These are phyloP conservation scores for Trachelus tabidus DNA, from an alignment of 2,888 invertebrate genomes.

Conservation along the genomic window DNA sequence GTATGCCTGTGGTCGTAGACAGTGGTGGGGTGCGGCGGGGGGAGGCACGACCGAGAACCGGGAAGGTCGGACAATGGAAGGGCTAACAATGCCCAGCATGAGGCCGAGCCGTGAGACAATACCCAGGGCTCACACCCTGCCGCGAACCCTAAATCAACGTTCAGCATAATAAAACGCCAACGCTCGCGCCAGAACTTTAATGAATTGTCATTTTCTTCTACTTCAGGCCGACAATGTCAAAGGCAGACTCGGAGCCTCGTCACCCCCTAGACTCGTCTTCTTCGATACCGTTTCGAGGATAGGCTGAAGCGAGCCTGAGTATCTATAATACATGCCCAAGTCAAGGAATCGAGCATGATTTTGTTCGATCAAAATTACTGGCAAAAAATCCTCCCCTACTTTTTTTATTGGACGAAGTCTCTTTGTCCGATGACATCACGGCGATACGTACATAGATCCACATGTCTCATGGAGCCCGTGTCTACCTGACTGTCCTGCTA, in stretches of 20 bases:
- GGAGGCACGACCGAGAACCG: not conserved
- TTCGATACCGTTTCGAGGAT: not conserved
- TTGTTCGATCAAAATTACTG: not conserved
- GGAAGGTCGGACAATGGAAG: slow-evolving; percentile 51
- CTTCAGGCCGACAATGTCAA: slow-evolving; percentile 4
- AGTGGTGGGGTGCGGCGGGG: not conserved
- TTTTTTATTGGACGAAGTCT: not conserved
- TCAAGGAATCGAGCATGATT: not conserved
- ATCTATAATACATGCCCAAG: not conserved
- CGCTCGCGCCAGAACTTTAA: slow-evolving; percentile 45
- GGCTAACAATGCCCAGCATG: slow-evolving; percentile 59
- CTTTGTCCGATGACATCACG: not conserved
- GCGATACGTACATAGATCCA: not conserved
- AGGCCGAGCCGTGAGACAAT: slow-evolving; percentile 58
- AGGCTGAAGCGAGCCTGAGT: not conserved
- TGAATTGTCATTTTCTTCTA: slow-evolving; percentile 55
- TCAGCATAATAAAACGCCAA: slow-evolving; percentile 58
- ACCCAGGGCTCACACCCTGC: slow-evolving; percentile 46
- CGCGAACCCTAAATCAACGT: slow-evolving; percentile 60
- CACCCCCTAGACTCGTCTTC: not conserved
- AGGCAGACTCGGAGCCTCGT: not conserved
- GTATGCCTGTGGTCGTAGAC: not conserved
- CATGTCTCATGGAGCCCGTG: not conserved
- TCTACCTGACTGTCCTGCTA: not conserved
- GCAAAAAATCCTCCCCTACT: not conserved